Base-by-base conservation (phyloP, 2,113 vertebrate species). In the Catagonus wagneri region DNA sequence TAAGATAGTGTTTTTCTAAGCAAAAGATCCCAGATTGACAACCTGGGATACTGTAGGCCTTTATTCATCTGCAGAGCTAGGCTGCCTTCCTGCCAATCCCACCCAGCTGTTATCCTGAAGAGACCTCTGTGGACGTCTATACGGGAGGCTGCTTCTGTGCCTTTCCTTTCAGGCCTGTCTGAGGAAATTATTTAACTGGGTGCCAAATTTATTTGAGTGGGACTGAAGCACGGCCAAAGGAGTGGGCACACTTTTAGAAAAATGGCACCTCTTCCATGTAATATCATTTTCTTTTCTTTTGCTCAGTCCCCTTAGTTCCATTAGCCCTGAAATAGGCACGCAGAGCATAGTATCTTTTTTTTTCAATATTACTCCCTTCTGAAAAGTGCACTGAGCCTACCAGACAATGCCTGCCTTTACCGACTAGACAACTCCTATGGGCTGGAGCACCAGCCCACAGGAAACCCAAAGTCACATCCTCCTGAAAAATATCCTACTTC, bases 1-100 rank as follows among this genome's bases (percentile, higher is more conserved):
- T 85, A 65, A 94, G 15, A 36, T 91, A 93, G 32, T 96, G 39
- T 95, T 95, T 96, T 56, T 78, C 92, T 96, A 76, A 96, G 95
- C 76, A 20, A 90, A 96, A 97, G 84, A 80, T 89, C 74, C n/a
- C 86, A 52, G 97, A 44, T 34, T 56, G 16, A 91, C 50, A 84
- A 16, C 2, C 29, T 60, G n/a, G 63, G 83, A 44, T 29, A 72
- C 80, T 79, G 66, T 39, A 39, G 96, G 74, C 83, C 69, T 98
- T 96, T 93, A 83, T 25, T 90, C 80, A 1, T 34, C 79, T 20
- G 25, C 86, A 23, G 29, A 7, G 74, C 54, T 17, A 65, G 50
- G 23, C 72, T 76, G n/a, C 69, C 25, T 65, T 1, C 15, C 66
- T 95, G 81, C 94, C 96, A 89, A 20, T 74, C 34, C 92, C 74